These are phyloP conservation scores for Ceratosolen solmsi DNA, from an alignment of 1,140 invertebrate genomes.

Conservation along the genomic window DNA sequence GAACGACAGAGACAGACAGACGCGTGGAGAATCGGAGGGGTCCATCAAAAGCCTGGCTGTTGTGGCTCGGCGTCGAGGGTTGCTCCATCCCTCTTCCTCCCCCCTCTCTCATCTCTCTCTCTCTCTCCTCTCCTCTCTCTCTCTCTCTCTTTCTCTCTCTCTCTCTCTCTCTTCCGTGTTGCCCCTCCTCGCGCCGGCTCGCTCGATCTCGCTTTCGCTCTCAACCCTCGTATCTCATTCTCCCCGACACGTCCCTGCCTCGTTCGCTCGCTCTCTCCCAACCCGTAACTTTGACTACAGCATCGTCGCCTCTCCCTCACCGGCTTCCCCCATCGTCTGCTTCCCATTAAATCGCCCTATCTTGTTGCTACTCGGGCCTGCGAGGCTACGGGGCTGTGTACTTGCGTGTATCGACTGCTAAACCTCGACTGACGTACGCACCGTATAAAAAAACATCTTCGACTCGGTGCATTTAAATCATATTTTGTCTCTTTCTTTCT, in stretches of 20 bases:
- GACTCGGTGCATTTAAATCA: slow-evolving; percentile 5
- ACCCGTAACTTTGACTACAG: slow-evolving; percentile 6
- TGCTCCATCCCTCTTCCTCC: slow-evolving; percentile 2
- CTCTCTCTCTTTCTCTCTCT: slow-evolving; percentile 28
- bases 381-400: slow-evolving; percentile 52
- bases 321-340: slow-evolving; percentile 34
- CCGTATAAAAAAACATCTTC: neutral
- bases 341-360: slow-evolving; percentile 51
- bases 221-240: slow-evolving; percentile 28
- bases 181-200: too few relatives aligned
- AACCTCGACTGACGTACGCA: neutral
- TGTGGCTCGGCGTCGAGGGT: slow-evolving; percentile 54
- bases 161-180: neutral
- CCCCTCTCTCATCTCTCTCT: neutral
- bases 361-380: slow-evolving; percentile 45
- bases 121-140: neutral
- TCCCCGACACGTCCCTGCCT: slow-evolving; percentile 12
- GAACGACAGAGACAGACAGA: slow-evolving; percentile 5
- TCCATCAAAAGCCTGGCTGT: slow-evolving; percentile 64
- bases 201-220: slow-evolving; percentile 16
- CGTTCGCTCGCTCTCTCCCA: slow-evolving; percentile 28
- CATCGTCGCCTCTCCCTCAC: slow-evolving; percentile 39
- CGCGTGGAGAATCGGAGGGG: slow-evolving; percentile 42
- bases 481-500: too few relatives aligned
- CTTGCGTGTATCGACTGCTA: slow-evolving; percentile 53